Evolutionary conservation across 2,888 invertebrate genomes (phyloP), one percentile per base, ranked within the genome.

Genomic region (Alloscopus bannaensis): DNA sequence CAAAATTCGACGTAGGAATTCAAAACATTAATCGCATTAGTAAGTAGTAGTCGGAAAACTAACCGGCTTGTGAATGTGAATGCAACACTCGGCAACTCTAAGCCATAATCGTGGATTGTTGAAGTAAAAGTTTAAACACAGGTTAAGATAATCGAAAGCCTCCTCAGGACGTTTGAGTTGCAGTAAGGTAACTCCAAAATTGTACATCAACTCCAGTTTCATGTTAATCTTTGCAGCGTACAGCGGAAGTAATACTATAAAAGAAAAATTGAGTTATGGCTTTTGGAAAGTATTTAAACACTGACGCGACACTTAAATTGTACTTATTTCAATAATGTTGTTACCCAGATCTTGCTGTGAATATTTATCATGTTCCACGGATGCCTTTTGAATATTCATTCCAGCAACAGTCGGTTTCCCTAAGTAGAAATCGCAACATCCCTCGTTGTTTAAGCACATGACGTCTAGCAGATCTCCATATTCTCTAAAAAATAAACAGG

Each of bases 101-200:
- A 97, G 90, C 98, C 98, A 99, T 47, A 98, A 91, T 72, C 95
- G 91, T 2, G 97, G 94, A 88, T 97, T 97, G 86, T 93, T 93
- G 81, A 95, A 95, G 87, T 94, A 95, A 1, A 95, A 95, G 16
- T 95, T 92, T 52, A 98, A 91, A 88, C 95, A 96, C 36, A 75
- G 64, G 18, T 68, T 78, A 6, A 87, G 79, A 84, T 88, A 89
- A 87, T 96, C 96, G 88, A 98, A 98, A 0, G 98, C 97, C 86
- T 94, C 93, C 80, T 91, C 90, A 0, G 95, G 92, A 86, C 94
- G 92, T 71, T 93, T 93, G 36, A 95, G 92, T 87, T 95, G 93
- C 50, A 98, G 90, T 86, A 97, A 90, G 20, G 95, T 92, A 70
- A 98, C 91, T 0, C 96, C 97, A 84, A 95, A 90, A 89, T 96